Evolutionary conservation across 2,113 vertebrate genomes (phyloP), one percentile per base, ranked within the genome.

Genomic region (Mixornis gularis): DNA sequence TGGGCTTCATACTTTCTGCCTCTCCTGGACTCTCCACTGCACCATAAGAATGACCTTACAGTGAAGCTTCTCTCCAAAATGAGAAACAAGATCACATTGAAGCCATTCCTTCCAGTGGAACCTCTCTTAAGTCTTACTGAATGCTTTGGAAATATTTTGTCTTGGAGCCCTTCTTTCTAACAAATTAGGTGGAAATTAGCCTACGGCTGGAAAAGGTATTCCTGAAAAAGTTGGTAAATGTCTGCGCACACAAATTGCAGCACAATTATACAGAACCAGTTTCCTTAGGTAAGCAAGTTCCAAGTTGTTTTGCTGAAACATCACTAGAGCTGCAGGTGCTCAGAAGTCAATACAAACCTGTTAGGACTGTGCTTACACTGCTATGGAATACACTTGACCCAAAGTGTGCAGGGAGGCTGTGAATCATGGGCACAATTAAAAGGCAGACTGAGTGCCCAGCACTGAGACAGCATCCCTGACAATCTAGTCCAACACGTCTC

Each of bases 331-430:
- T 41, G 8, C 64, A 73, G 53, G 16, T 69, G 58, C 71, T 68
- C 59, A 79, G 29, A 93, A 77, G 24, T 43, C 43, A 73, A 19
- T 6, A 32, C 5, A 52, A 44, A 29, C 25, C 51, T 69, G 17
- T 15, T 29, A 77, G 49, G 27, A 49, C 34, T 0, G 0, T 41
- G 55, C 12, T 60, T 30, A 17, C 3, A 27, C 16, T 7, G 6
- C 53, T 55, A 2, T 7, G 44, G 26, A 72, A 34, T 20, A 46
- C 20, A n/a, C 26, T 46, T 68, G 26, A 78, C 17, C 12, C 51
- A 34, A 62, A 46, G 7, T 22, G 9, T 27, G 34, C 40, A 77
- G 74, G 41, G 10, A 80, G 60, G 20, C 17, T 89, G 29, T 36
- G 32, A 87, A 43, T 22, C 34, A 24, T 24, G 52, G 59, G 17